phyloP scores from a whole-genome alignment of 2,888 invertebrate species.

The Eupithecia vulgata region DNA sequence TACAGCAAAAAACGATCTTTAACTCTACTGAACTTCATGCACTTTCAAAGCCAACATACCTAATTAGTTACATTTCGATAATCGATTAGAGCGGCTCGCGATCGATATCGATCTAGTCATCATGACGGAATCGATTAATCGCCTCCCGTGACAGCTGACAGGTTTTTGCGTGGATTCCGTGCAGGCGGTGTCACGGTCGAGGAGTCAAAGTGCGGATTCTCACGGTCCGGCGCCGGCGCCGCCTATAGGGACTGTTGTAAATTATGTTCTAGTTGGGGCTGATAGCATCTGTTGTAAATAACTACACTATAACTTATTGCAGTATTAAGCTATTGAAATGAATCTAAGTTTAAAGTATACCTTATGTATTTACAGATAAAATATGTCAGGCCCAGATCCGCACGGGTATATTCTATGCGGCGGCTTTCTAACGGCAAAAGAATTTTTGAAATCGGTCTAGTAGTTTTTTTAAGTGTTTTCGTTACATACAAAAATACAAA shows the following conservation, averaged over 20 bases:
- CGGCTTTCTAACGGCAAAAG: too few species aligned
- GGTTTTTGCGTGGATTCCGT: conserved; percentile 63
- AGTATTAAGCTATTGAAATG: background rate
- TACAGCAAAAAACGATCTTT: background rate
- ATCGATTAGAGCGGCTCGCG: conserved; percentile 43
- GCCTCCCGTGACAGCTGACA: conserved; percentile 64
- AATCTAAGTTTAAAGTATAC: background rate
- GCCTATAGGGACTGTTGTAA: conserved; percentile 18
- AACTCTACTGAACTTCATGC: background rate
- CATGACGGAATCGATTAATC: conserved; percentile 73
- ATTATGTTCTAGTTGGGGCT: conserved; percentile 16
- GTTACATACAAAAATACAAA: too few species aligned
- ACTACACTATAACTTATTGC: background rate
- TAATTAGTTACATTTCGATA: conserved; percentile 45
- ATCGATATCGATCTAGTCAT: conserved; percentile 54
- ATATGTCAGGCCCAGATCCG: too few species aligned
- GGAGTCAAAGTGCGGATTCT: conserved; percentile 63
- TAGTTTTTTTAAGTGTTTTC: too few species aligned
- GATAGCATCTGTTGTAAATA: conserved; percentile 7
- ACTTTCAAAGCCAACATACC: conserved; percentile 34
- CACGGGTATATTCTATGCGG: too few species aligned
- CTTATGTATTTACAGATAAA: too few species aligned
- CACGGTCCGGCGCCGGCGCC: conserved; percentile 62
- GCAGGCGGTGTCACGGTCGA: conserved; percentile 62
- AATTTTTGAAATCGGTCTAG: too few species aligned